phyloP scores from a whole-genome alignment of 2,113 vertebrate genomes.

The Saccopteryx leptura region DNA sequence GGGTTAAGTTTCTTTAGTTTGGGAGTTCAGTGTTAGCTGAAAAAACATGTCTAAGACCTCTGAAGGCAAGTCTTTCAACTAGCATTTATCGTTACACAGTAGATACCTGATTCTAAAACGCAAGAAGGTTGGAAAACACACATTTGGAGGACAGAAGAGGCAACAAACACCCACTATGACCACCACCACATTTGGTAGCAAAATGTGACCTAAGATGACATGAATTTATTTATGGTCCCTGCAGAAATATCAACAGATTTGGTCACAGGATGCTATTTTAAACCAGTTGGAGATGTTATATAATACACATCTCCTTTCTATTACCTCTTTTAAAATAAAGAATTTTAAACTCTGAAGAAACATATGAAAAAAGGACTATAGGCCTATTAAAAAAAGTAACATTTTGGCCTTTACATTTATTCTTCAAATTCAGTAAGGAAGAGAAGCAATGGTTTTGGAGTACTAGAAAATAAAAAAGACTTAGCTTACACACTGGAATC shows the following conservation, averaged over 20 bases:
- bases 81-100: not conserved
- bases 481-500: not conserved
- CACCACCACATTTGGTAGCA: not conserved
- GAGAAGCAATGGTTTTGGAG: not conserved
- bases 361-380: not conserved
- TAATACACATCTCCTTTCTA: not conserved
- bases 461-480: not conserved
- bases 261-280: not conserved
- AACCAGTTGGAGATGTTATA: not conserved
- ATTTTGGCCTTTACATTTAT: not conserved
- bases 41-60: not conserved
- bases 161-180: not conserved
- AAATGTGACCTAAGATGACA: not conserved
- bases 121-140: not conserved
- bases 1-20: not conserved
- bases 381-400: not conserved
- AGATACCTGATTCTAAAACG: not conserved
- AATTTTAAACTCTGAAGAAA: conserved; percentile 52
- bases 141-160: not conserved
- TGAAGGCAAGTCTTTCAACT: not conserved
- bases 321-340: conserved; percentile 15
- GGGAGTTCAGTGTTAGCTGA: not conserved
- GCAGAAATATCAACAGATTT: conserved; percentile 33
- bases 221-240: not conserved
- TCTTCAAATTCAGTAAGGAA: not conserved